phyloP scores from a whole-genome alignment of 1,140 invertebrate species.

The Procambarus clarkii region DNA sequence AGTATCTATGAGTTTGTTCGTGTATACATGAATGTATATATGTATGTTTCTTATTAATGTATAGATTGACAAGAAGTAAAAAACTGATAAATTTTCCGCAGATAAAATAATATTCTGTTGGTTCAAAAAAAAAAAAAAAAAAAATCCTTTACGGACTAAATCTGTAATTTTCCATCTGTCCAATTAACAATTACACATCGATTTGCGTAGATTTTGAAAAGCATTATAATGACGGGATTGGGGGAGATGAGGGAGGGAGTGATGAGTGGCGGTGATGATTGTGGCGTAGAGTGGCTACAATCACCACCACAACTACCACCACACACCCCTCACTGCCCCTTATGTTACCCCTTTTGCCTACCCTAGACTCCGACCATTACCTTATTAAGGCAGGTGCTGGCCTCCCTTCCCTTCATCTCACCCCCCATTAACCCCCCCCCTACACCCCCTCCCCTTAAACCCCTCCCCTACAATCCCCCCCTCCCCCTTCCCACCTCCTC shows the following conservation, averaged over 20 bases:
- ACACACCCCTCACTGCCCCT: not conserved
- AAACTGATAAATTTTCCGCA: too few relatives aligned
- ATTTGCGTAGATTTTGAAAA: constrained; percentile 15
- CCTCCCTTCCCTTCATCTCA: not conserved
- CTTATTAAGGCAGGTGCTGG: not conserved
- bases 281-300: constrained; percentile 17
- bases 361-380: not conserved
- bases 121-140: too few relatives aligned
- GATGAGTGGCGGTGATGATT: not conserved
- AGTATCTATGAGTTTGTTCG: too few relatives aligned
- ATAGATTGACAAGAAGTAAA: too few relatives aligned
- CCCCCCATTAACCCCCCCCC: not conserved
- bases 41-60: too few relatives aligned
- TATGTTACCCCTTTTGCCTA: not conserved
- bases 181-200: constrained; percentile 41
- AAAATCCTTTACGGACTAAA: not conserved
- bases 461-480: not conserved
- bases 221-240: not conserved
- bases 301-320: not conserved
- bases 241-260: not conserved
- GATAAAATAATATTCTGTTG: too few relatives aligned
- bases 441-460: not conserved
- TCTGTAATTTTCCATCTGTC: not conserved
- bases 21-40: too few relatives aligned
- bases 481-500: too few relatives aligned